Conservation (phyloP, 2,888 invertebrate genomes). For the Halictus quadricinctus region DNA sequence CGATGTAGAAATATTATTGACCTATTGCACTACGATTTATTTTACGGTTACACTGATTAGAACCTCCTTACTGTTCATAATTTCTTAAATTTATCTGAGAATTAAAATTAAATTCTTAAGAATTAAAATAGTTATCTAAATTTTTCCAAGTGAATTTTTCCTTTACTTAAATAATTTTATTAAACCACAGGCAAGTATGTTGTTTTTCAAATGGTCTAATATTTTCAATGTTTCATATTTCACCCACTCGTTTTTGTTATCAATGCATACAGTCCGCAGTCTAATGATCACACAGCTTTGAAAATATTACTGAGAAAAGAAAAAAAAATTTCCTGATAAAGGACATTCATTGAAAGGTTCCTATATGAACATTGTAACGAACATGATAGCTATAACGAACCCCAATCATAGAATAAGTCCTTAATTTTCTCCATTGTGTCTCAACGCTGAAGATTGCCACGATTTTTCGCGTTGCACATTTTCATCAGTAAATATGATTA, state of each 20-base stretch:
- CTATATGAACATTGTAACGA: background rate
- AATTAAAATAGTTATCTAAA: too few relatives aligned
- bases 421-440: background rate
- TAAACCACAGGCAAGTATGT: too few relatives aligned
- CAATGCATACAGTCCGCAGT: background rate
- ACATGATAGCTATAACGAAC: background rate
- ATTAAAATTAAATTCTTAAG: too few relatives aligned
- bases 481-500: background rate
- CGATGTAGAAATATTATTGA: background rate
- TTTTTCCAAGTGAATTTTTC: too few relatives aligned
- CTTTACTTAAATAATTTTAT: too few relatives aligned
- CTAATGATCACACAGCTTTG: background rate
- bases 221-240: too few relatives aligned
- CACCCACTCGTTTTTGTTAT: too few relatives aligned
- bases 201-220: background rate
- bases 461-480: background rate
- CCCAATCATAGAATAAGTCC: background rate
- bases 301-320: background rate
- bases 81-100: too few relatives aligned
- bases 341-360: background rate
- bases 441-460: background rate
- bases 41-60: too few relatives aligned
- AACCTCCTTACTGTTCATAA: too few relatives aligned
- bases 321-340: background rate
- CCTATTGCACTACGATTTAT: too few relatives aligned